Evolutionary conservation across 1,140 invertebrate species (phyloP), one percentile per base, ranked within the genome.

Genomic region (Tetramorium simillimum): DNA sequence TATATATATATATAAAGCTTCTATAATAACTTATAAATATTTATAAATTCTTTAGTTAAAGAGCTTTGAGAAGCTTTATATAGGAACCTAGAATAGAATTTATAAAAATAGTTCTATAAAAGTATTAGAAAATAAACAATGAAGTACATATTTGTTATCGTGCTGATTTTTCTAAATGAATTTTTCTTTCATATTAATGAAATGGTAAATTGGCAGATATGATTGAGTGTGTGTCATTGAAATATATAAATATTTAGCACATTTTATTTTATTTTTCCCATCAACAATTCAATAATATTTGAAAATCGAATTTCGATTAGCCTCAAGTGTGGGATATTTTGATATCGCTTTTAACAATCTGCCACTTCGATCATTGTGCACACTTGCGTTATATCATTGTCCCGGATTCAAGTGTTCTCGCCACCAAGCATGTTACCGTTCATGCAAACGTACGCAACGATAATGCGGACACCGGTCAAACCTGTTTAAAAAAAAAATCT

Each of bases 401-500:
- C 88, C 87, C 60, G 88, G 67, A 89, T 88, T 88, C 82, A 65
- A 88, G 76, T 53, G 40, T 69, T 85, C 81, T 62, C 70, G 69
- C 60, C 58, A 56, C 60, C 75, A 21, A 70, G 24, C n/a, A 40
- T 56, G 46, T 72, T 70, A 62, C 40, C 40, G 70, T 60, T 73
- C 67, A 78, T 33, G 62, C 62, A 65, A 65, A 65, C 62, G 58
- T 65, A 58, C 18, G 53, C 51, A 56, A 70, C 51, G 51, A 60
- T 51, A 58, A 58, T n/a, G 21, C 40, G 51, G 40, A 28, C 84
- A 89, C 77, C 51, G 72, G 85, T 87, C 73, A 85, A 89, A 90
- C 88, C 78, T 63, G 88, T 87, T 90, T 87, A 43, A 87, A 89
- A 82, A 67, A 46, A 76, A 58, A 90, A 78, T 75, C 69, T 80